Base-by-base conservation (phyloP, 1,140 invertebrate genomes). In the Brachionus koreanus region DNA sequence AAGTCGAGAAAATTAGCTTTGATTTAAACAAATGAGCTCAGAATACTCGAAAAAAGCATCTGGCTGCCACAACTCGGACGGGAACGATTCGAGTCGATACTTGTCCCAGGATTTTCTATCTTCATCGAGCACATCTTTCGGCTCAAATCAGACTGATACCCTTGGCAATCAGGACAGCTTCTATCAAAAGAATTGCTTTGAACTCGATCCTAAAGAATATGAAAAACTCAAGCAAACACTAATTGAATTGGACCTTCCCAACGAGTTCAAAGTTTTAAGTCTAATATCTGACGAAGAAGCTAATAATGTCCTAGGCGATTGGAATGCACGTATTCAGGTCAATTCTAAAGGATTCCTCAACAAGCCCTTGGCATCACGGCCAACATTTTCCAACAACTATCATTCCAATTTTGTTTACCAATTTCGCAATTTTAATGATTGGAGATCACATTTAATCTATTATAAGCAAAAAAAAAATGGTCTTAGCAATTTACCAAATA, bases 381-480 rank as follows among this genome's bases (percentile, higher is more conserved):
- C 65, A 39, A 69, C 35, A 39, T 69, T 69, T 69, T 69, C 42
- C 7, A 10, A 49, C 16, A 35, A 29, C 16, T 42, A 46, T 5
- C 13, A 16, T 12, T 25, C 42, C 13, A 74, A 74, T 74, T 25
- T 74, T 1, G 19, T 19, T 5, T 74, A 74, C 12, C 42, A 74
- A 74, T 74, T 74, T 74, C 69, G 69, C 13, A 74, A 74, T 74
- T 74, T 74, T 35, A 74, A 49, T 13, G 69, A 74, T 43, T 74
- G 69, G 69, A 19, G 69, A 29, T 74, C 69, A 46, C 69, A 74
- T 74, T 46, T 74, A 74, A 74, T 74, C 2, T 74, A 46, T 12
- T 74, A 74, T 29, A 74, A 74, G n/a, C 69, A 74, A 74, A 74
- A 46, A 46, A 74, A 74, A 46, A 74, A 74, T 46, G 42, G 69